Conservation (phyloP, 2,113 vertebrate species). For the Chunga burmeisteri region DNA sequence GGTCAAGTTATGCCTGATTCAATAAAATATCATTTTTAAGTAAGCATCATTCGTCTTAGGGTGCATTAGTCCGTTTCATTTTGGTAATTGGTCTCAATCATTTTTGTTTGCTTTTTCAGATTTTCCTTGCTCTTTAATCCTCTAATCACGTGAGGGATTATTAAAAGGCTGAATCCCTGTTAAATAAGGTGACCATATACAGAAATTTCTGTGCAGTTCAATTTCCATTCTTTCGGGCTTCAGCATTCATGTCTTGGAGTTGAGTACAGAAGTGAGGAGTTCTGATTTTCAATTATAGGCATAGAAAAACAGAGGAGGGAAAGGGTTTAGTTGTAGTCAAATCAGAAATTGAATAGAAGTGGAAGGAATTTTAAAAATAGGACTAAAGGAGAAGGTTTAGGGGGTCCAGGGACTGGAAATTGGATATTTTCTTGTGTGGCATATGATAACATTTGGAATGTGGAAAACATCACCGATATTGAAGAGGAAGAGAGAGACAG, state of each 20-base stretch:
- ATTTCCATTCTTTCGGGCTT: background rate
- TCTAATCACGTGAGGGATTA: background rate
- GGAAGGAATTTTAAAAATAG: background rate
- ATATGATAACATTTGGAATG: background rate
- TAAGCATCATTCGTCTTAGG: conserved; percentile 49
- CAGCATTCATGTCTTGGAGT: background rate
- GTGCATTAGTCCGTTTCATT: conserved; percentile 34
- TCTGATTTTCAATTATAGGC: background rate
- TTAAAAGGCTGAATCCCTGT: background rate
- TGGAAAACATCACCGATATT: background rate
- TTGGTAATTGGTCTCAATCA: conserved; percentile 7
- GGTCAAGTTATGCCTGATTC: conserved; percentile 39
- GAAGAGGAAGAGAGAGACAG: background rate
- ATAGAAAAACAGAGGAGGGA: background rate
- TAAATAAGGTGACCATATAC: background rate
- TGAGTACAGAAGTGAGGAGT: background rate
- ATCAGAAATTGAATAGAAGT: background rate
- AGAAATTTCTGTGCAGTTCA: background rate
- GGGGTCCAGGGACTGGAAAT: background rate
- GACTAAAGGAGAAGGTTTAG: background rate
- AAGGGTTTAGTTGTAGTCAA: background rate
- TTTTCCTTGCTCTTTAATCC: background rate
- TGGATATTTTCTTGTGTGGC: background rate
- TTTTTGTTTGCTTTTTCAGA: conserved; percentile 39
- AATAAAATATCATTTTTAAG: conserved; percentile 38